Evolutionary conservation across 2,888 invertebrate genomes (phyloP).

Genomic region (Xestoiulus laeticollis): DNA sequence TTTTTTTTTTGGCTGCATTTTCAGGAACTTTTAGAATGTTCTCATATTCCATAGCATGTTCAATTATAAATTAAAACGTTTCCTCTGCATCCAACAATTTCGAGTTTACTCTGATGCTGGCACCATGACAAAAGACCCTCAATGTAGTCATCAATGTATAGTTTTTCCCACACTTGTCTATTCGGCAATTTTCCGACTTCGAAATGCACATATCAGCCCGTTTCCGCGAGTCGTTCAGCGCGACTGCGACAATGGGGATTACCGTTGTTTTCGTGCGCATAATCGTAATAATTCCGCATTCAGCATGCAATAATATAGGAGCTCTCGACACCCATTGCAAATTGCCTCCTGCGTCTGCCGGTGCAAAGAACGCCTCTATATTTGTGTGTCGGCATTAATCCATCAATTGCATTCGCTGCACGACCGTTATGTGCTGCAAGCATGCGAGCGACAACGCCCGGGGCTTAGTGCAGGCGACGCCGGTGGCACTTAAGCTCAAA

Average conservation of each 20-base stretch:
- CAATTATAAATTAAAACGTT: too few species aligned
- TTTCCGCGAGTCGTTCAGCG: not conserved
- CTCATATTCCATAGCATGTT: too few species aligned
- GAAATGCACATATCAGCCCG: not conserved
- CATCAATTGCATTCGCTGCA: not conserved
- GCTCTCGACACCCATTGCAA: not conserved
- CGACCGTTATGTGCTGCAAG: not conserved
- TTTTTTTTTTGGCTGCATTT: too few species aligned
- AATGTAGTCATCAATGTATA: too few species aligned
- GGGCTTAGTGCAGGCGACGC: not conserved
- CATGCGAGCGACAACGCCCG: not conserved
- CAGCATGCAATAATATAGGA: not conserved
- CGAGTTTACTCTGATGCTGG: too few species aligned
- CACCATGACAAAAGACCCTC: too few species aligned
- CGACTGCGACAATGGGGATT: not conserved
- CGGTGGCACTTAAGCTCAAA: not conserved
- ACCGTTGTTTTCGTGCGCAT: not conserved
- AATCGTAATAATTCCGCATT: not conserved
- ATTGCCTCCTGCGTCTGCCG: not conserved
- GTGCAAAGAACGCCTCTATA: not conserved
- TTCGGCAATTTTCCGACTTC: not conserved
- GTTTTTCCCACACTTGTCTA: too few species aligned
- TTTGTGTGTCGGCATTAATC: not conserved
- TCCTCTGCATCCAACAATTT: too few species aligned
- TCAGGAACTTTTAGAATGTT: too few species aligned